Percentiles rank a stretch among this genome's conserved stretches.
phyloP scores from a whole-genome alignment of 2,797 vertebrate genomes.

The Cirrhinus molitorella region DNA sequence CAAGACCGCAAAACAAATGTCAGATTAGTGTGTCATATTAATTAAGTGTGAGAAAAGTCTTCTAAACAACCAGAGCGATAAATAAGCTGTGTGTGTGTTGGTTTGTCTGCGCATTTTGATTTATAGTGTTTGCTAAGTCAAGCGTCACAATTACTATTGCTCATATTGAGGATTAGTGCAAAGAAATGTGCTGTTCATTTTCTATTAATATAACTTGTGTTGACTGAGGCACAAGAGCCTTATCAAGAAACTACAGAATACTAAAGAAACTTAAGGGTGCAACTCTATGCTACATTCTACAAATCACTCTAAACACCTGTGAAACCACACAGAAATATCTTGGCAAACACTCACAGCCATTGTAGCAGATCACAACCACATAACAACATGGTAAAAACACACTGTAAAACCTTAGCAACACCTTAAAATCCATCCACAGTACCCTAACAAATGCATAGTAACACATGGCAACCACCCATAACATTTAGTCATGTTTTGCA shows the following conservation, averaged over 20 bases:
- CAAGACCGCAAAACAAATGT: slow-evolving; percentile 45
- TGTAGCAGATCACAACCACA: neutral
- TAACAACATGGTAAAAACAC: neutral
- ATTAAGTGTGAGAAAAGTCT: slow-evolving; percentile 25
- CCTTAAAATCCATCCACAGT: neutral
- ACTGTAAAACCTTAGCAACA: neutral
- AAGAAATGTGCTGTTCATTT: neutral
- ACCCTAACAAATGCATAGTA: neutral
- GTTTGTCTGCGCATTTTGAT: slow-evolving; percentile 11
- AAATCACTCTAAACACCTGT: neutral
- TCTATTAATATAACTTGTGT: neutral
- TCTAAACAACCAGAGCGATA: neutral
- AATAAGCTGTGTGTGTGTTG: slow-evolving; percentile 1
- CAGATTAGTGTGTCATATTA: slow-evolving; percentile 49
- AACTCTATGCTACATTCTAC: neutral
- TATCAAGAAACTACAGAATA: neutral
- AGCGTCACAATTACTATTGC: neutral
- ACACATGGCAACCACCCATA: neutral
- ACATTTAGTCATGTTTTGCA: too few species aligned
- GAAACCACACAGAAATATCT: neutral
- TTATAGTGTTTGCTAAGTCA: slow-evolving; percentile 31
- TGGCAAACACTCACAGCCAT: neutral
- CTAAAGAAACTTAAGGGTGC: neutral
- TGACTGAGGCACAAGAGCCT: neutral
- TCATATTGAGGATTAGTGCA: neutral